These are phyloP conservation scores for Eupithecia pulchellata DNA, from an alignment of 2,888 invertebrate genomes.

Conservation along the genomic window DNA sequence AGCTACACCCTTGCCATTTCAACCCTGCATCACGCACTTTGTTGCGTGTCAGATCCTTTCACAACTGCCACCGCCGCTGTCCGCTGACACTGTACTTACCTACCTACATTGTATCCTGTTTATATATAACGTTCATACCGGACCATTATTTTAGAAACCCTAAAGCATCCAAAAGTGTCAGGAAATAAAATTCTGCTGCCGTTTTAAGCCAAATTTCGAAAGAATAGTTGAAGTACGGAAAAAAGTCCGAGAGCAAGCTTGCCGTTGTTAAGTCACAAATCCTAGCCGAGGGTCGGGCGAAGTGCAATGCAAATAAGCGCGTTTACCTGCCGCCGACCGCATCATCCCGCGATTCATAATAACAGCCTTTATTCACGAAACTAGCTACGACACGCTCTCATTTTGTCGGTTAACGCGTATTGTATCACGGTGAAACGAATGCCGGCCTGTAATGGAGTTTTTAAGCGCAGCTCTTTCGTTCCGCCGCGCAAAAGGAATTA, in stretches of 20 bases:
- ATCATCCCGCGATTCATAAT: constrained; percentile 71
- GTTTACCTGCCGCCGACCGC: constrained; percentile 68
- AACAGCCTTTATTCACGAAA: constrained; percentile 80
- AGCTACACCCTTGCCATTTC: constrained; percentile 46
- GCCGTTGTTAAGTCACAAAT: constrained; percentile 69
- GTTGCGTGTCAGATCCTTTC: constrained; percentile 45
- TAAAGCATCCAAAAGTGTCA: not conserved
- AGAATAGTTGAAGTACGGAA: not conserved
- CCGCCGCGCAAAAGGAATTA: constrained; percentile 63
- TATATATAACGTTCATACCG: constrained; percentile 3
- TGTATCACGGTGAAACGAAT: constrained; percentile 77
- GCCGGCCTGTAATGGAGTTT: constrained; percentile 77
- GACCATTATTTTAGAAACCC: not conserved
- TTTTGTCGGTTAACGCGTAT: constrained; percentile 80
- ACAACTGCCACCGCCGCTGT: constrained; percentile 41
- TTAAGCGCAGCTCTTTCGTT: constrained; percentile 74
- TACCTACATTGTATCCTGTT: not conserved
- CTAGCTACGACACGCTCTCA: constrained; percentile 75
- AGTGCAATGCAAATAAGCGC: constrained; percentile 75
- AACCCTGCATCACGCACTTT: constrained; percentile 44
- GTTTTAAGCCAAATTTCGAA: constrained; percentile 1
- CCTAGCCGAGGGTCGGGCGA: constrained; percentile 68
- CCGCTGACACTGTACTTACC: constrained; percentile 31
- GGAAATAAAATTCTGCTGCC: not conserved
- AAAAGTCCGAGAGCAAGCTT: not conserved